These are phyloP conservation scores for Megaptera novaeangliae DNA, from an alignment of 2,113 vertebrate genomes.

Conservation along the genomic window DNA sequence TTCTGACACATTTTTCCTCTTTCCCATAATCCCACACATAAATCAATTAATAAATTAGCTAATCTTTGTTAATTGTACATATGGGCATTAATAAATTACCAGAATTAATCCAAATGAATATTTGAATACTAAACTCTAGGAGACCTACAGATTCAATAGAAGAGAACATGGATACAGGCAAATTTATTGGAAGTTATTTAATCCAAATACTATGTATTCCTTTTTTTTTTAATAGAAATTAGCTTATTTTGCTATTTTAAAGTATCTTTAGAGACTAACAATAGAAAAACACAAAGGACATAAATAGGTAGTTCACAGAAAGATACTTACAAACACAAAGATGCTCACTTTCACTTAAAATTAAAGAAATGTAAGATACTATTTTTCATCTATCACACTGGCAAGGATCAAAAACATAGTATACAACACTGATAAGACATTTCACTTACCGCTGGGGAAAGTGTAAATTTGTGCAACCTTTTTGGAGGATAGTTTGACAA, in stretches of 20 bases:
- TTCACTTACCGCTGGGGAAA: neutral
- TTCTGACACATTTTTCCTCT: neutral
- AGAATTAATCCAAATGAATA: neutral
- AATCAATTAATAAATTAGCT: neutral
- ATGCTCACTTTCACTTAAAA: neutral
- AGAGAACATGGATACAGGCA: neutral
- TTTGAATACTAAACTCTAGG: neutral
- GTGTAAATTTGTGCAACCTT: neutral
- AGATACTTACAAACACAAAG: neutral
- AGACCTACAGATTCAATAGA: neutral
- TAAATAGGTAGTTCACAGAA: neutral
- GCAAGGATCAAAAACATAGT: neutral
- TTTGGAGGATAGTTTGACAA: neutral
- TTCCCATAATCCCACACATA: neutral
- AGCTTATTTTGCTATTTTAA: neutral
- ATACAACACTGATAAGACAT: neutral
- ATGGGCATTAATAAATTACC: neutral
- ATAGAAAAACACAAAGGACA: neutral
- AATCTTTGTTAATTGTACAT: neutral
- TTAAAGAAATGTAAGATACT: neutral
- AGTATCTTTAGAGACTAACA: neutral
- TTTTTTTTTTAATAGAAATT: conserved; percentile 6
- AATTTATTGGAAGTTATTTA: neutral
- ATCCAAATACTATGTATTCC: neutral
- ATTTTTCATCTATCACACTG: neutral